Evolutionary conservation across 2,888 invertebrate genomes (phyloP).

Genomic region (Cheilosia variabilis): DNA sequence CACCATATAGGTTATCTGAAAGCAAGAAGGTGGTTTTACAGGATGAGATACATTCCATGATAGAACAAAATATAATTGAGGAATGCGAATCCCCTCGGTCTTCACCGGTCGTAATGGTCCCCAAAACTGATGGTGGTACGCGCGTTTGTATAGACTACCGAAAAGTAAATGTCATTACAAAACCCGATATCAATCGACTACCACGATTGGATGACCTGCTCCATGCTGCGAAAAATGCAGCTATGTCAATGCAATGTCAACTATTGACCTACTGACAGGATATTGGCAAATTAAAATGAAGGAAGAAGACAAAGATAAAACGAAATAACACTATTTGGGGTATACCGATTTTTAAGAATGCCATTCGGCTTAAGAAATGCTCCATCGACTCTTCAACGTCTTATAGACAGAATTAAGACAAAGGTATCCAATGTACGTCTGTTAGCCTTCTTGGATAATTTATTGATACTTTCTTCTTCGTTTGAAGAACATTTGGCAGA

Average conservation of each 20-base stretch:
- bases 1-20: too few species aligned
- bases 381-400: constrained; percentile 78
- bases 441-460: too few species aligned
- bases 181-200: constrained; percentile 79
- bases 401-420: constrained; percentile 78
- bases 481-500: too few species aligned
- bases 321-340: constrained; percentile 79
- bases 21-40: too few species aligned
- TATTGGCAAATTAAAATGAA: constrained; percentile 80
- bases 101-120: constrained; percentile 80
- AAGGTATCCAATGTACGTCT: constrained; percentile 60
- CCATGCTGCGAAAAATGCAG: constrained; percentile 77
- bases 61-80: too few species aligned
- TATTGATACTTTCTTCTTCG: too few species aligned
- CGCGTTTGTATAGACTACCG: constrained; percentile 79
- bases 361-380: constrained; percentile 80
- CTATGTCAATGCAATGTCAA: constrained; percentile 77
- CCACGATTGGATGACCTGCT: constrained; percentile 82
- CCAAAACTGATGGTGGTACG: constrained; percentile 78
- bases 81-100: constrained; percentile 81
- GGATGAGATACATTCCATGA: too few species aligned
- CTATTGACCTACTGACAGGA: constrained; percentile 80
- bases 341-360: constrained; percentile 79
- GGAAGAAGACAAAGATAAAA: constrained; percentile 78
- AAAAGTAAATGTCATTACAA: constrained; percentile 78